These are phyloP conservation scores for Catotricha subobsoleta DNA, from an alignment of 2,888 invertebrate species.

Conservation along the genomic window DNA sequence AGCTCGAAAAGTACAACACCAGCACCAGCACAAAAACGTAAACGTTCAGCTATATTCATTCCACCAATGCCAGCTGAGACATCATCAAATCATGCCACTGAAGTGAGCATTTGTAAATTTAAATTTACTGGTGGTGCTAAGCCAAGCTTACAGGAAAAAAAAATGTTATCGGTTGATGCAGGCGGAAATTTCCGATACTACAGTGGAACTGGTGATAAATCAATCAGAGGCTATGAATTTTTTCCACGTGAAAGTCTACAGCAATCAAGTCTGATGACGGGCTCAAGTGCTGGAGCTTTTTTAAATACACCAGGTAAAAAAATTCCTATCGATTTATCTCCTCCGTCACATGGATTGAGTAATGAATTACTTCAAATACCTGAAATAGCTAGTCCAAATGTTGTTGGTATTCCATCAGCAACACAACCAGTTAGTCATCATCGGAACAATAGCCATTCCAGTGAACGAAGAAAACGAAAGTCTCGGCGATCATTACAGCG, in stretches of 20 bases:
- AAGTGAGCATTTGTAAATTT: slow-evolving; percentile 83
- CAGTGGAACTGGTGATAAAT: slow-evolving; percentile 68
- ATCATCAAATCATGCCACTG: slow-evolving; percentile 57
- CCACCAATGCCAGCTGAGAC: slow-evolving; percentile 63
- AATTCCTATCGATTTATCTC: slow-evolving; percentile 21
- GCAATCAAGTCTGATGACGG: slow-evolving; percentile 36
- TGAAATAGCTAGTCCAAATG: slow-evolving; percentile 18
- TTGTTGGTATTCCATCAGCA: neutral
- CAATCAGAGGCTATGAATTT: slow-evolving; percentile 58
- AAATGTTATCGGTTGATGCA: slow-evolving; percentile 77
- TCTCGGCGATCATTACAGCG: slow-evolving; percentile 67
- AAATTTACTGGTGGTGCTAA: slow-evolving; percentile 85
- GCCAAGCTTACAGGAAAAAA: slow-evolving; percentile 76
- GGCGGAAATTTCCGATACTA: slow-evolving; percentile 78
- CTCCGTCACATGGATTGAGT: slow-evolving; percentile 24
- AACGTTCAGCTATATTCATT: slow-evolving; percentile 68
- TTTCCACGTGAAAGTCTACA: slow-evolving; percentile 52
- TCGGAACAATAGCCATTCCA: slow-evolving; percentile 13
- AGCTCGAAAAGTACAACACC: slow-evolving; percentile 13
- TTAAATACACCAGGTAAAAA: slow-evolving; percentile 35
- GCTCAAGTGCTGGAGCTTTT: slow-evolving; percentile 34
- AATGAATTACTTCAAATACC: slow-evolving; percentile 25
- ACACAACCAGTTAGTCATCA: neutral
- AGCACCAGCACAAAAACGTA: slow-evolving; percentile 38
- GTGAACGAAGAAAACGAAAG: slow-evolving; percentile 44